A percentile compares a stretch with the other conserved stretches of the same genome.
phyloP scores from a whole-genome alignment of 2,888 invertebrate species.

The Xestia sexstrigata region DNA sequence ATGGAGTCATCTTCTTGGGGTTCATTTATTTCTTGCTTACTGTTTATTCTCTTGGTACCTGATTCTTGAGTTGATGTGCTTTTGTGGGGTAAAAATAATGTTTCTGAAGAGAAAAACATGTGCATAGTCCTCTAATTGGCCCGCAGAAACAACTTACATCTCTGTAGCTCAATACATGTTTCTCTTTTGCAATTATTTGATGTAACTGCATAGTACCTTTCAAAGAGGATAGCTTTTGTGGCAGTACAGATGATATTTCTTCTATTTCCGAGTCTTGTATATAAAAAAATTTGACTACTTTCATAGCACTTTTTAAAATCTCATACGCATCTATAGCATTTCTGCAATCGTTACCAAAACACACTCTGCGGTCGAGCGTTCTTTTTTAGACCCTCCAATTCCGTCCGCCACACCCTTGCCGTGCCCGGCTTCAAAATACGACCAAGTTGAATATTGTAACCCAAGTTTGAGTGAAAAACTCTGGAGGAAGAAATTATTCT shows the following conservation, averaged over 20 bases:
- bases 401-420: slow-evolving; percentile 66
- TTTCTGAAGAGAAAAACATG: too few relatives aligned
- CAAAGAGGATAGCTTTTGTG: too few relatives aligned
- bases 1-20: slow-evolving; percentile 7
- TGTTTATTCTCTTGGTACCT: too few relatives aligned
- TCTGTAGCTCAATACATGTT: too few relatives aligned
- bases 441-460: slow-evolving; percentile 60
- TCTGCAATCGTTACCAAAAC: slow-evolving; percentile 56
- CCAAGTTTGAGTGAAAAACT: slow-evolving; percentile 53
- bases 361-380: slow-evolving; percentile 54
- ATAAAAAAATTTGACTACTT: neutral
- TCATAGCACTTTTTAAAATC: slow-evolving; percentile 6
- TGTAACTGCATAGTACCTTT: too few relatives aligned
- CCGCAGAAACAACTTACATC: too few relatives aligned
- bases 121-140: too few relatives aligned
- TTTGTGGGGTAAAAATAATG: too few relatives aligned
- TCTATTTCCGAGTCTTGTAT: slow-evolving; percentile 13
- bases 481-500: slow-evolving; percentile 62
- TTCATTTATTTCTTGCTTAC: slow-evolving; percentile 8
- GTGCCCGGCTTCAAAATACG: slow-evolving; percentile 62
- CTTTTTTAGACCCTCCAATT: slow-evolving; percentile 65
- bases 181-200: too few relatives aligned
- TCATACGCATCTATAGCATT: slow-evolving; percentile 40
- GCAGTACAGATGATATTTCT: too few relatives aligned
- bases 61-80: slow-evolving; percentile 14